Base-by-base conservation (phyloP, 2,797 vertebrate species). In the Gallinago nigripennis region DNA sequence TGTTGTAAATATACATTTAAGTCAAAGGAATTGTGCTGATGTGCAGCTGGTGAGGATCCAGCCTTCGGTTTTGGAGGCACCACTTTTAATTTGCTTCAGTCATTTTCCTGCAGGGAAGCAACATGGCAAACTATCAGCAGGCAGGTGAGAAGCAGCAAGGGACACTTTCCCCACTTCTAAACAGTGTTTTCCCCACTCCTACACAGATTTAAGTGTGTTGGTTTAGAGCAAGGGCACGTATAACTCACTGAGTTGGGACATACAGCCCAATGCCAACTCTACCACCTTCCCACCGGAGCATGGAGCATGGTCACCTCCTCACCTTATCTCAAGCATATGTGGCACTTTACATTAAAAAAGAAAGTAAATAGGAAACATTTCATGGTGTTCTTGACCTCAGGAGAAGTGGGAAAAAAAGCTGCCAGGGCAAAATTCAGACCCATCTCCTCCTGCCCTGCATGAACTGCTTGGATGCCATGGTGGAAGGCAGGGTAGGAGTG, bases 21-120 rank as follows among this genome's bases (percentile, higher is more conserved):
- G 90, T 73, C 79, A 93, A 92, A 82, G 60, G 72, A 94, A 88
- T 72, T 79, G 56, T 2, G 0, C 82, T 80, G 66, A 61, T 71
- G 64, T 78, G 82, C 69, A 77, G 84, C 70, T 4, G 31, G 75
- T 80, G 84, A 79, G 46, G 90, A 66, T 88, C 82, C 86, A 76
- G 51, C 80, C 92, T 89, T 82, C 2, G 4, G 72, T 81, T 86
- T 90, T 72, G 91, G 63, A 94, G 65, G 69, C 54, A 83, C 54
- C 21, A 39, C 58, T 86, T 72, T 18, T 2, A 72, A 91, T 90
- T 92, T 91, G 15, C 33, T 92, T 75, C 92, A 75, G 68, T 71
- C 72, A 51, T 92, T 89, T 83, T 78, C 57, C 72, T 89, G 61
- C 71, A 78, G 88, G 54, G 76, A 58, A 88, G 37, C 61, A 81